Evolutionary conservation across 1,140 invertebrate species (phyloP).

Genomic region (Hyles vespertilio): DNA sequence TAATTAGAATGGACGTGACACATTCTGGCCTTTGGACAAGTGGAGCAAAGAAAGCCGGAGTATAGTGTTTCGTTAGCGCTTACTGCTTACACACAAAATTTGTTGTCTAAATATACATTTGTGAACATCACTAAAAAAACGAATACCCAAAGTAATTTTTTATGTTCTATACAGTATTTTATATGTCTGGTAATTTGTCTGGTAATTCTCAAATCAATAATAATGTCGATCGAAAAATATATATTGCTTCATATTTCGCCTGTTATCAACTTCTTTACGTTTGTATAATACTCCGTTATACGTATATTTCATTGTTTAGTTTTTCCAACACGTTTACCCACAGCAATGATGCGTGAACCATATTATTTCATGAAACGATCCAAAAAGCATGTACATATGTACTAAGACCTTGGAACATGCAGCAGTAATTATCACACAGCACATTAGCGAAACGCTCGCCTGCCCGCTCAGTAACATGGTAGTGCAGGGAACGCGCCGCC

Average conservation of each 20-base stretch:
- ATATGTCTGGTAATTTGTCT: too few relatives aligned
- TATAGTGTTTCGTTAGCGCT: slow-evolving; percentile 15
- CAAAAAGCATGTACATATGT: slow-evolving; percentile 13
- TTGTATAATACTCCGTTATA: neutral
- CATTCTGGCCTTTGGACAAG: slow-evolving; percentile 25
- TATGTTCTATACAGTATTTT: too few relatives aligned
- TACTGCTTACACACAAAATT: neutral
- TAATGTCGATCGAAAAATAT: too few relatives aligned
- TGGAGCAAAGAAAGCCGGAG: slow-evolving; percentile 32
- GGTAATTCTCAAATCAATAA: too few relatives aligned
- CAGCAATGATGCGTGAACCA: slow-evolving; percentile 12
- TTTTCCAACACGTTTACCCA: too few relatives aligned
- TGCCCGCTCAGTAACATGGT: too few relatives aligned
- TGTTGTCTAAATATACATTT: slow-evolving; percentile 1
- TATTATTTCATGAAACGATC: slow-evolving; percentile 13
- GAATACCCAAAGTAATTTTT: too few relatives aligned
- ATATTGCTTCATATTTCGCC: too few relatives aligned
- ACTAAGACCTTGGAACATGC: slow-evolving; percentile 19
- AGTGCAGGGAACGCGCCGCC: too few relatives aligned
- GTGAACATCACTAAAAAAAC: too few relatives aligned
- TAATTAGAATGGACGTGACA: slow-evolving; percentile 19
- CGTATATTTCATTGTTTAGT: too few relatives aligned
- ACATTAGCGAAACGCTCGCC: slow-evolving; percentile 12
- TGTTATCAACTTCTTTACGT: neutral
- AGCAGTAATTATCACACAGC: slow-evolving; percentile 23